Evolutionary conservation across 2,888 invertebrate species (phyloP).

Genomic region (Tethea ocularis): DNA sequence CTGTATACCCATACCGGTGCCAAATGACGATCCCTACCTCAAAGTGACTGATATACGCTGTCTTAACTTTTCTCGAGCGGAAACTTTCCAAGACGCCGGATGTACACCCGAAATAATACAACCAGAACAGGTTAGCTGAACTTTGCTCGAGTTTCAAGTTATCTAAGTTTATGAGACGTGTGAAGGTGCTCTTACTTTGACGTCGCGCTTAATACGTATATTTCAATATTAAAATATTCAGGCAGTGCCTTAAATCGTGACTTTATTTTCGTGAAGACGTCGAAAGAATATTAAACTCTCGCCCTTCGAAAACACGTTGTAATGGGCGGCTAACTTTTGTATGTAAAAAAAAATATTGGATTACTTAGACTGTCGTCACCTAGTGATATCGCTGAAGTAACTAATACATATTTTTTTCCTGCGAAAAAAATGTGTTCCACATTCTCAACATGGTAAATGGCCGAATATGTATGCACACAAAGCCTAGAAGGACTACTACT

Average conservation of each 20-base stretch:
- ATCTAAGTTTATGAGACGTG: constrained; percentile 31
- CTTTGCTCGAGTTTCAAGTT: background rate
- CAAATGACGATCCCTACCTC: constrained; percentile 66
- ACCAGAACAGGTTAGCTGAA: constrained; percentile 58
- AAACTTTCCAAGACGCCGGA: constrained; percentile 67
- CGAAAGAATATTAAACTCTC: constrained; percentile 32
- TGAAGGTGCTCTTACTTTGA: constrained; percentile 38
- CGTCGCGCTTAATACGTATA: constrained; percentile 28
- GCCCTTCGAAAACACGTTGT: background rate
- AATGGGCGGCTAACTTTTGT: background rate
- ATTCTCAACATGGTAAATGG: too few species aligned
- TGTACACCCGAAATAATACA: constrained; percentile 55
- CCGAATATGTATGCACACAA: too few species aligned
- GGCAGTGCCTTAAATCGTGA: constrained; percentile 38
- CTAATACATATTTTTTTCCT: too few species aligned
- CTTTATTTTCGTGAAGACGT: constrained; percentile 29
- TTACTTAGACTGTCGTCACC: too few species aligned
- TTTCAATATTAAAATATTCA: constrained; percentile 43
- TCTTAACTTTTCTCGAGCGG: constrained; percentile 67
- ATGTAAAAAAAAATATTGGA: too few species aligned
- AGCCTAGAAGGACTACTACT: too few species aligned
- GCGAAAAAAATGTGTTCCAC: too few species aligned
- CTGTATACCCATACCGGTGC: constrained; percentile 62
- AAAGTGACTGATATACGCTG: constrained; percentile 66
- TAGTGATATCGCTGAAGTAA: too few species aligned